These are phyloP conservation scores for Pelvicachromis taeniatus DNA, from an alignment of 2,113 vertebrate species.

Conservation along the genomic window DNA sequence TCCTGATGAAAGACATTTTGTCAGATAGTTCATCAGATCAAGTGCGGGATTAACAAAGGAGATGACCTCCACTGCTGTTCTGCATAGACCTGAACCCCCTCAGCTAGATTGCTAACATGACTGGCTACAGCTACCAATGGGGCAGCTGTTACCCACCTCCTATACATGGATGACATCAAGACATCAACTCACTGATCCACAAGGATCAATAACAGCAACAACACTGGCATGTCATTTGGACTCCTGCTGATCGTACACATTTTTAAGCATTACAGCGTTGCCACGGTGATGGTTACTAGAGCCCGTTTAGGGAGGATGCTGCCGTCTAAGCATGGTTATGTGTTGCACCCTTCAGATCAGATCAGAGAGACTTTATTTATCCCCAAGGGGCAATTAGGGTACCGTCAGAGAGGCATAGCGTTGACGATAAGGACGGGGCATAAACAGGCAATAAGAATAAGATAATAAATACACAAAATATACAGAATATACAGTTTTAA, in stretches of 20 bases:
- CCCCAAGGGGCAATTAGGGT: too few species aligned
- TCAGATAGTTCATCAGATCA: accelerated
- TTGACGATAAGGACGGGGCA: too few species aligned
- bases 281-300: not conserved
- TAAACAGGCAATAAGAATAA: too few species aligned
- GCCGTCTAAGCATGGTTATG: not conserved
- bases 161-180: too few species aligned
- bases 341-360: too few species aligned
- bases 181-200: too few species aligned
- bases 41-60: not conserved
- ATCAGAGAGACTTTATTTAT: too few species aligned
- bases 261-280: not conserved
- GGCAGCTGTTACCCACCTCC: not conserved
- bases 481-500: too few species aligned
- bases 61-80: not conserved
- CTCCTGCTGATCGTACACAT: not conserved
- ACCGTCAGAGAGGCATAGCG: too few species aligned
- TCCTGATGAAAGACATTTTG: not conserved
- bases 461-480: too few species aligned
- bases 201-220: too few species aligned
- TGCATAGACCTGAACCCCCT: not conserved
- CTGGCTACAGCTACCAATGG: not conserved
- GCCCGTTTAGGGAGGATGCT: not conserved
- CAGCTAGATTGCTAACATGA: not conserved
- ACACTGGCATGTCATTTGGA: too few species aligned